A percentile compares a stretch with the other conserved stretches of the same genome.
These are phyloP conservation scores for Columbina picui DNA, from an alignment of 2,113 vertebrate genomes.

Conservation along the genomic window DNA sequence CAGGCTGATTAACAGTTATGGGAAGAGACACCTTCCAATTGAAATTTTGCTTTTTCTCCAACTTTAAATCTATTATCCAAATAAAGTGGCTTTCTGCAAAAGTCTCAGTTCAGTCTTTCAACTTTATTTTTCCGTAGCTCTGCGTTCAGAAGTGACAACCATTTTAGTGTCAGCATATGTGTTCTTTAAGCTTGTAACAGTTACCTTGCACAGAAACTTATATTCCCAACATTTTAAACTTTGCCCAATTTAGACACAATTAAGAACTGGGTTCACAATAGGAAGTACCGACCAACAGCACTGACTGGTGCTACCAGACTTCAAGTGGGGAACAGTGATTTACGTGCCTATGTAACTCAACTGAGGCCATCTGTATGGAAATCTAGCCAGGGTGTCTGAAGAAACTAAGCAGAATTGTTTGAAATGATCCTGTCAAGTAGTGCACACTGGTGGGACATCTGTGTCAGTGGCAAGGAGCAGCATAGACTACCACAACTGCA, in stretches of 20 bases:
- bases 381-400: neutral
- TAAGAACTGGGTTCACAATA: neutral
- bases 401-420: neutral
- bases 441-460: neutral
- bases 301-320: rapidly evolving
- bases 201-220: neutral
- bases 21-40: neutral
- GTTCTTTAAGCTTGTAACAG: neutral
- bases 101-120: neutral
- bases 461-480: neutral
- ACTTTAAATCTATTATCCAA: neutral
- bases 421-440: neutral
- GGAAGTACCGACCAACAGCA: neutral
- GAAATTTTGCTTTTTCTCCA: neutral
- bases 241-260: neutral
- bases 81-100: neutral
- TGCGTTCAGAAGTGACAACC: neutral
- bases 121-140: neutral
- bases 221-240: neutral
- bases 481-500: neutral
- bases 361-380: neutral
- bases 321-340: neutral
- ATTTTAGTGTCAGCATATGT: neutral
- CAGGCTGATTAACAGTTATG: neutral
- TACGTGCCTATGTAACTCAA: neutral